A percentile compares a stretch with the other conserved stretches of the same genome.
These are phyloP conservation scores for Morpho achilles DNA, from an alignment of 2,888 invertebrate genomes.

Conservation along the genomic window DNA sequence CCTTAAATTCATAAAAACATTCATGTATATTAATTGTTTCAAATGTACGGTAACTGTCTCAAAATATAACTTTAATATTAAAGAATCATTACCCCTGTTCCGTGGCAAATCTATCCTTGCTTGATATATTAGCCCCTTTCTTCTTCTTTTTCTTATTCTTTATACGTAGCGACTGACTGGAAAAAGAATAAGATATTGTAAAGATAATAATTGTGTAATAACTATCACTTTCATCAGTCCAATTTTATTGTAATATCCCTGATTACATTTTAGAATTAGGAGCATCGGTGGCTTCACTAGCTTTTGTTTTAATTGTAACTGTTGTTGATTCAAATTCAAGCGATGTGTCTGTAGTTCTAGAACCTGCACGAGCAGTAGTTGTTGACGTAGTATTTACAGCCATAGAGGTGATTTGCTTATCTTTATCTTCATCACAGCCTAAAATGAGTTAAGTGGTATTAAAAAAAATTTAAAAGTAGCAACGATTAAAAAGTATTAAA, in stretches of 20 bases:
- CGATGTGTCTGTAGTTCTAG: not conserved
- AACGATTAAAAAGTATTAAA: too few relatives aligned
- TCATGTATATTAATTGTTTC: too few relatives aligned
- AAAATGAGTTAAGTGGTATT: not conserved
- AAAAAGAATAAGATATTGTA: not conserved
- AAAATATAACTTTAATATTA: too few relatives aligned
- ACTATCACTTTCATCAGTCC: too few relatives aligned
- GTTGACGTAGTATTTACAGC: slow-evolving; percentile 2
- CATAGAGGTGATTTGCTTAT: slow-evolving; percentile 2
- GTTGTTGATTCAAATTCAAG: not conserved
- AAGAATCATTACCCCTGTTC: slow-evolving; percentile 4
- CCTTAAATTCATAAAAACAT: not conserved
- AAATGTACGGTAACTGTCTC: too few relatives aligned
- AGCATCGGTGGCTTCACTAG: not conserved
- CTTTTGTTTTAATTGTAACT: not conserved
- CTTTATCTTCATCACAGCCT: slow-evolving; percentile 3
- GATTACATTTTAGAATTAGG: slow-evolving; percentile 2
- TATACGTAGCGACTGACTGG: slow-evolving; percentile 3
- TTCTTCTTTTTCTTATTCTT: slow-evolving; percentile 12
- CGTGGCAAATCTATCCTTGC: not conserved
- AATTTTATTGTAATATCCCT: too few relatives aligned
- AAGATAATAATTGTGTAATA: too few relatives aligned
- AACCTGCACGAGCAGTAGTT: not conserved
- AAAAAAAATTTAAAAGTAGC: too few relatives aligned
- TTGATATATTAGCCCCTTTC: slow-evolving; percentile 6